Conservation (phyloP, 2,888 invertebrate genomes). For the Cosmia pyralina region DNA sequence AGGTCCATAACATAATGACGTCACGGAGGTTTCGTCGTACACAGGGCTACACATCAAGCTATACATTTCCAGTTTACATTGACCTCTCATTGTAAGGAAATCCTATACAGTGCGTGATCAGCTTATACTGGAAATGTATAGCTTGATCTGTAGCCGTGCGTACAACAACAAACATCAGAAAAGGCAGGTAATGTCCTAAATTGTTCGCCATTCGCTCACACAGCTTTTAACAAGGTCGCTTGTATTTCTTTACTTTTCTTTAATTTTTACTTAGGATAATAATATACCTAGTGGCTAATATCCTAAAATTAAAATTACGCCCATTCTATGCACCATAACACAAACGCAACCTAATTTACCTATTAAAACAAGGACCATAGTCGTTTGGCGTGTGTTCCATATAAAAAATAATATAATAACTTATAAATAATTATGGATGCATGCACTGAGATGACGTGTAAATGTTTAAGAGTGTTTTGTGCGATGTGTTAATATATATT, state of each 20-base stretch:
- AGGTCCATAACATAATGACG: not conserved
- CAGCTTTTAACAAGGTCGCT: too few species aligned
- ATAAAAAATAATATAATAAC: not conserved
- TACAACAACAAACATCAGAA: not conserved
- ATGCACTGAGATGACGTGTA: conserved; percentile 44
- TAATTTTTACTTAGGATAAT: too few species aligned
- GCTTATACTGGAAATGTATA: too few species aligned
- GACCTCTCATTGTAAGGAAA: too few species aligned
- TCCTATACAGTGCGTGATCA: too few species aligned
- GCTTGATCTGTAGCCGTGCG: too few species aligned
- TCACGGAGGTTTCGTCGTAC: not conserved
- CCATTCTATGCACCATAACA: conserved; percentile 31
- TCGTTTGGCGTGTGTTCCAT: not conserved
- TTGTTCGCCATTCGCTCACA: too few species aligned
- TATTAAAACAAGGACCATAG: not conserved
- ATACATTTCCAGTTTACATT: too few species aligned
- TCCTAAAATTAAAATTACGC: conserved; percentile 1
- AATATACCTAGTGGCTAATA: not conserved
- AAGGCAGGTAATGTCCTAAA: not conserved
- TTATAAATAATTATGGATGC: not conserved
- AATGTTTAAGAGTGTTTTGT: conserved; percentile 41
- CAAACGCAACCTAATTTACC: not conserved
- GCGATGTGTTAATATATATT: conserved; percentile 41
- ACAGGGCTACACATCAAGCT: too few species aligned
- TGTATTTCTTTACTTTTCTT: not conserved